phyloP scores from a whole-genome alignment of 1,140 invertebrate genomes.

The Papilio machaon region DNA sequence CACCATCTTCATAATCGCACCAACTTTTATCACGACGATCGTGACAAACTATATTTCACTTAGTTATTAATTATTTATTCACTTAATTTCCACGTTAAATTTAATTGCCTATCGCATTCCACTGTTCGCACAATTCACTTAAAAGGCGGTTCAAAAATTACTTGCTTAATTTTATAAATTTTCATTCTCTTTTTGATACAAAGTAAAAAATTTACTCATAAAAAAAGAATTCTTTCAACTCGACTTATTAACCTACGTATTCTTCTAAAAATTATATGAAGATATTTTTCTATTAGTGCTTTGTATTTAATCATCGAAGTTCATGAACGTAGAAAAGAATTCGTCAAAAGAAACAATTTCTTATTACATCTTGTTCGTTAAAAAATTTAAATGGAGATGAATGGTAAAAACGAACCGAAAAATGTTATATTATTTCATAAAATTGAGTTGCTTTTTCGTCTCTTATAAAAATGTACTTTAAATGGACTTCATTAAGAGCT shows the following conservation, averaged over 20 bases:
- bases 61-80: too few species aligned
- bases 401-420: not conserved
- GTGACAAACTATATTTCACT: too few species aligned
- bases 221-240: not conserved
- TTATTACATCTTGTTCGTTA: conserved; percentile 9
- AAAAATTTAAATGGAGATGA: not conserved
- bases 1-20: too few species aligned
- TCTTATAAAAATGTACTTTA: not conserved
- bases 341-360: conserved; percentile 30
- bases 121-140: too few species aligned
- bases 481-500: not conserved
- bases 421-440: not conserved
- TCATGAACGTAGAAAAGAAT: conserved; percentile 13
- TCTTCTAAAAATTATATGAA: conserved; percentile 14
- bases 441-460: conserved; percentile 1
- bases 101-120: too few species aligned
- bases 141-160: too few species aligned
- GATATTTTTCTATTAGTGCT: conserved; percentile 18
- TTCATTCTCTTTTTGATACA: too few species aligned
- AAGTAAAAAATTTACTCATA: too few species aligned
- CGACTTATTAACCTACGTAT: not conserved
- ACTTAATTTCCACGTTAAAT: too few species aligned
- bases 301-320: conserved; percentile 22
- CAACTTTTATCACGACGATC: too few species aligned
- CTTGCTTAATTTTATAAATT: too few species aligned